Evolutionary conservation across 2,797 vertebrate species (phyloP), one percentile per base, ranked within the genome.

Genomic region (Loris lydekkerianus): DNA sequence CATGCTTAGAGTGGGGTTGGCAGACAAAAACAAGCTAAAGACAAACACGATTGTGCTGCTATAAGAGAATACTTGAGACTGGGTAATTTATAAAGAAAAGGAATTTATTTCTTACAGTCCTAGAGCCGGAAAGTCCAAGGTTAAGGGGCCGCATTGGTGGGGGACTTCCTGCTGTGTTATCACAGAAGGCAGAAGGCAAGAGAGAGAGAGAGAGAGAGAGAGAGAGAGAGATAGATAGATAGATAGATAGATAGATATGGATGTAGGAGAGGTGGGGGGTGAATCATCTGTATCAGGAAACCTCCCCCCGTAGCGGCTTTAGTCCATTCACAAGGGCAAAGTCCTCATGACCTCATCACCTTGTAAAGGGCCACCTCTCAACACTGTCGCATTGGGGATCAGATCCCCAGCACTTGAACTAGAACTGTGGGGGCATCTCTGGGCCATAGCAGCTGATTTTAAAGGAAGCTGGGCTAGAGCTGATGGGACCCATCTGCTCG

Each of bases 191-290:
- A 3, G 56, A 37, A 34, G 56, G 56, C 34, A 3, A 40, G 56
- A 40, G 78, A 18, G 56, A 60, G 37, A 2, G 1, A 18, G 0
- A 61, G 9, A 2, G 1, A 18, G 0, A 61, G 9, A 40, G 56
- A 40, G 78, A 18, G 56, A 60, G 37, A 2, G 1, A 40, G 56
- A 40, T 56, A 18, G 56, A 60, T 23, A 2, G 1, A 34, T 2
- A 34, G 34, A 34, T 34, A 34, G 34, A 34, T 34, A 34, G 34
- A 34, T 34, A 34, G 34, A 34, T 34, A 34, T 34, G 34, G 9
- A 17, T 10, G 34, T 70, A 18, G 13, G 34, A 17, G 56, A 81
- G 34, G 23, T 7, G 2, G 77, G 49, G 49, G 7, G 7, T 34
- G 53, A 14, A 17, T 58, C 53, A 5, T 9, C n/a, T 80, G 34